Base-by-base conservation (phyloP, 2,888 invertebrate species). In the Glaucopsyche alexis region DNA sequence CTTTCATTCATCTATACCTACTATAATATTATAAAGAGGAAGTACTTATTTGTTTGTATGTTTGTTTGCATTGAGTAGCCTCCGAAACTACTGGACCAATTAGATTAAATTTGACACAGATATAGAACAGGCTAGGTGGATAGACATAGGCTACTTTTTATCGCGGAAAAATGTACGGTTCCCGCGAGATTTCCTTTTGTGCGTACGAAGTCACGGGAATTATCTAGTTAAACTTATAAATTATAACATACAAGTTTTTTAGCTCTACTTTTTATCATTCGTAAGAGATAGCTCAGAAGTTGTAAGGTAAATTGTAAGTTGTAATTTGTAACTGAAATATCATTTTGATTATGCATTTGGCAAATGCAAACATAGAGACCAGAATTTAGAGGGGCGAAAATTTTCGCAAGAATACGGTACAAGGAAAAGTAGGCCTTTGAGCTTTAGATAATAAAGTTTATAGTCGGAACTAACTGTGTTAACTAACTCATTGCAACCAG, bases 401-500 rank as follows among this genome's bases (percentile, higher is more conserved):
- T 69, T 69, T 69, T 69, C 69, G 69, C 69, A 69, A 69, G 29
- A 29, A 29, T 29, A 7, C 1, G 13, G 7, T 49, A 8, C 7
- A 69, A 69, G 13, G 7, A 29, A 69, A 47, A 47, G 1, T 49
- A 14, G 13, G 19, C 69, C 69, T 69, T 47, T 29, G 29, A 7
- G 14, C 19, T 47, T 8, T 29, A n/a, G 14, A 60, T 7, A 49
- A 42, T 69, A 69, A 16, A 19, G 69, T 13, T 13, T 19, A 47
- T 67, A 14, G n/a, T 29, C 29, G 64, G 7, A 65, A 14, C 16
- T 2, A 13, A 49, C 47, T 69, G 69, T 13, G 19, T 19, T 11
- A 65, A 47, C 29, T 49, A 49, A 69, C 47, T 47, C 69, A 69
- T 49, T 69, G 69, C 69, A 69, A 69, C 47, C 69, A 69, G 45